A percentile compares a stretch with the other conserved stretches of the same genome.
Conservation (phyloP, 2,888 invertebrate species). For the Oxytorus armatus region DNA sequence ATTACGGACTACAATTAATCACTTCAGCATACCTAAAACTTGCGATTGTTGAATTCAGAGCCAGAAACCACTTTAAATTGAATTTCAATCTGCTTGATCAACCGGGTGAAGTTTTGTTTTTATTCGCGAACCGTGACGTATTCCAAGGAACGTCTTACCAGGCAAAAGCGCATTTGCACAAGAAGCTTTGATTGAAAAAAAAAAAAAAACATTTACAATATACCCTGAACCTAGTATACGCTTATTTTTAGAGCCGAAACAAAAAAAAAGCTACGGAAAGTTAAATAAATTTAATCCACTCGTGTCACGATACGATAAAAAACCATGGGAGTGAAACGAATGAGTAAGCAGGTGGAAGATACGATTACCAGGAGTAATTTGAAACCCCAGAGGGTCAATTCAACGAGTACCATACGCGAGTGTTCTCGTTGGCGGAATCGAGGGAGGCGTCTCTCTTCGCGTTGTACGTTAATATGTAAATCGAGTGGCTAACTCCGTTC, state of each 20-base stretch:
- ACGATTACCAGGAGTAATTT: slow-evolving; percentile 54
- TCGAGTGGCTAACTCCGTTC: slow-evolving; percentile 58
- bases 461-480: slow-evolving; percentile 62
- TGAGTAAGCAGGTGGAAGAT: slow-evolving; percentile 54
- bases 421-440: slow-evolving; percentile 32
- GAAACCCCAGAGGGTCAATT: slow-evolving; percentile 57
- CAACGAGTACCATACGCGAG: slow-evolving; percentile 21
- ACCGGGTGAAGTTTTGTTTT: too few relatives aligned
- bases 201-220: neutral
- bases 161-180: too few relatives aligned
- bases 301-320: slow-evolving; percentile 4
- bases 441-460: slow-evolving; percentile 30
- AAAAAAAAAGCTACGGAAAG: slow-evolving; percentile 20
- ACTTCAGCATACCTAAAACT: too few relatives aligned
- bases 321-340: slow-evolving; percentile 21
- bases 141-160: too few relatives aligned
- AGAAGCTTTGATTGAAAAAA: neutral
- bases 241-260: neutral
- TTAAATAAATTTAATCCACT: slow-evolving; percentile 37
- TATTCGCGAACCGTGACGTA: too few relatives aligned
- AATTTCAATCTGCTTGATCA: too few relatives aligned
- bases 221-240: neutral
- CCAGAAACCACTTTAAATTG: too few relatives aligned
- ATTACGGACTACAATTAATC: too few relatives aligned
- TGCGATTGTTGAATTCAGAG: too few relatives aligned